These are phyloP conservation scores for Zeuzera pyrina DNA, from an alignment of 2,888 invertebrate species.

Conservation along the genomic window DNA sequence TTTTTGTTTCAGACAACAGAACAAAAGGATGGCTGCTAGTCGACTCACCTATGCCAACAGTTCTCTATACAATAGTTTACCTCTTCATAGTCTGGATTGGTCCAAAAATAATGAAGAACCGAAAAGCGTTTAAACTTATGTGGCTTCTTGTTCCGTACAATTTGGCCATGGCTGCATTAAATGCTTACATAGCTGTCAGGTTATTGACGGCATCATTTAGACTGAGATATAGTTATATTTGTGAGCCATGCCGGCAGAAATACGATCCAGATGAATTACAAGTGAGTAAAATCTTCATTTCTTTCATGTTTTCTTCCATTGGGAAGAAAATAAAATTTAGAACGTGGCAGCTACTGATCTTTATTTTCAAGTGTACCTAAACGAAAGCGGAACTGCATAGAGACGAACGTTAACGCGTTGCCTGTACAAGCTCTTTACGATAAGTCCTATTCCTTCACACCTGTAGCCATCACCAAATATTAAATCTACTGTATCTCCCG, in stretches of 20 bases:
- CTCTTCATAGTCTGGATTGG: constrained; percentile 85
- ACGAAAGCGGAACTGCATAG: too few relatives aligned
- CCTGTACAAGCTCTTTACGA: too few relatives aligned
- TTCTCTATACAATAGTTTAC: constrained; percentile 80
- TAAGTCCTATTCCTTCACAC: too few relatives aligned
- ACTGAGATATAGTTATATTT: constrained; percentile 87
- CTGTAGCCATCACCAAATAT: too few relatives aligned
- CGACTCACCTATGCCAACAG: constrained; percentile 83
- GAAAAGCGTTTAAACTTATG: constrained; percentile 82
- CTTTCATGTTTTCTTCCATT: not conserved
- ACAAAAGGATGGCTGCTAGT: constrained; percentile 90
- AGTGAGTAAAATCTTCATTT: constrained; percentile 63
- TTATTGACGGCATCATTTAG: constrained; percentile 81
- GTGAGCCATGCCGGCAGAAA: constrained; percentile 86
- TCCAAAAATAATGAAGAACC: constrained; percentile 85
- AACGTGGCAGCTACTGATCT: too few relatives aligned
- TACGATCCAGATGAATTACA: constrained; percentile 86
- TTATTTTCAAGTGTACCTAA: too few relatives aligned
- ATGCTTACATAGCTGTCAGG: constrained; percentile 87
- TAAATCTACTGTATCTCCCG: too few relatives aligned
- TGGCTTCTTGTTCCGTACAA: constrained; percentile 89
- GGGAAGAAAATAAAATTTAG: not conserved
- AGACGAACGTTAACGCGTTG: too few relatives aligned
- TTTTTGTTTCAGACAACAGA: constrained; percentile 77
- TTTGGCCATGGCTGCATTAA: constrained; percentile 85